These are phyloP conservation scores for Hyla sarda DNA, from an alignment of 2,113 vertebrate species.

Conservation along the genomic window DNA sequence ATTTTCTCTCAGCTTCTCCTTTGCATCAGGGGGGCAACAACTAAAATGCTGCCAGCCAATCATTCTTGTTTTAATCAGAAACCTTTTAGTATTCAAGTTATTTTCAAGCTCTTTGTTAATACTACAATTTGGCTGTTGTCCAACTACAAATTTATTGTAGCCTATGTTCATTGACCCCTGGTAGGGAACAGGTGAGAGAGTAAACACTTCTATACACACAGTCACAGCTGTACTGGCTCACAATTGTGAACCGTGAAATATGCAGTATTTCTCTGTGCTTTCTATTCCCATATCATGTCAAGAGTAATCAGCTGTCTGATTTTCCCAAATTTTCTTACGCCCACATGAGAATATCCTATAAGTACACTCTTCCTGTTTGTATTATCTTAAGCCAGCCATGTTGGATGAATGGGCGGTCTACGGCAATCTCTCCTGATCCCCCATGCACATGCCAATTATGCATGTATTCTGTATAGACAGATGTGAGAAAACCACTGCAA, in stretches of 20 bases:
- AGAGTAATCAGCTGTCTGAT: background rate
- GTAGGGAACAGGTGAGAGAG: slow-evolving; percentile 70
- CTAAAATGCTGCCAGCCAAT: background rate
- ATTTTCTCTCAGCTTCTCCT: slow-evolving; percentile 57
- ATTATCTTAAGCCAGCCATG: too few relatives aligned
- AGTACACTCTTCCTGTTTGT: background rate
- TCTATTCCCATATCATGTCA: background rate
- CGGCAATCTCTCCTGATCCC: too few relatives aligned
- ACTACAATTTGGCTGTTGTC: too few relatives aligned
- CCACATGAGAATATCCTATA: background rate
- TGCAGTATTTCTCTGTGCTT: slow-evolving; percentile 64
- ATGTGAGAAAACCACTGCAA: too few relatives aligned
- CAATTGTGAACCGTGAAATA: slow-evolving; percentile 72
- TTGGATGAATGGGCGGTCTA: too few relatives aligned
- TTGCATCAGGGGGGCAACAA: slow-evolving; percentile 24
- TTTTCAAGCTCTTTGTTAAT: too few relatives aligned
- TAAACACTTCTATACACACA: slow-evolving; percentile 61
- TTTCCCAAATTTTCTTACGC: background rate
- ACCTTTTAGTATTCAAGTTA: background rate
- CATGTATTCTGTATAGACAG: too few relatives aligned
- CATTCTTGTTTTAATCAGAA: background rate
- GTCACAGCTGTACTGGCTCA: slow-evolving; percentile 68
- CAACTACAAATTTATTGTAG: background rate
- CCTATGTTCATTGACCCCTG: slow-evolving; percentile 50
- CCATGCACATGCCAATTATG: too few relatives aligned